A percentile compares a stretch with the other conserved stretches of the same genome.
These are phyloP conservation scores for Anoncus sp. DNA, from an alignment of 2,888 invertebrate species.

Conservation along the genomic window DNA sequence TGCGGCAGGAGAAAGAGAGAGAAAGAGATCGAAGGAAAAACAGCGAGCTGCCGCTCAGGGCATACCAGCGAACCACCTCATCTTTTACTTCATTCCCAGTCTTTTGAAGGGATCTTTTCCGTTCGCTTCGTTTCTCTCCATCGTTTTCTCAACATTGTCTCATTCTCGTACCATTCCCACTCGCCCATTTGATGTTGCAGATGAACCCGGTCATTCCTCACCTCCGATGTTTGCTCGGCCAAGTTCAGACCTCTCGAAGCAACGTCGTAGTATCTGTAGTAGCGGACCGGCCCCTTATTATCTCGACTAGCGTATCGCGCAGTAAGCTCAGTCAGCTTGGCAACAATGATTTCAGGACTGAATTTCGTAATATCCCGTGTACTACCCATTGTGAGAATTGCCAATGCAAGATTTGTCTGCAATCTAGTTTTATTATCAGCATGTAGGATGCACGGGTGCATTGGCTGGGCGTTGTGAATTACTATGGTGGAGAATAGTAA, in stretches of 20 bases:
- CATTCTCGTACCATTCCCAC: not conserved
- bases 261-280: no score
- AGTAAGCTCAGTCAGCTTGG: no score
- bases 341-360: no score
- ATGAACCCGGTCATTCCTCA: constrained; percentile 15
- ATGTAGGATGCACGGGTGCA: no score
- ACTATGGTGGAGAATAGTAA: no score
- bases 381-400: no score
- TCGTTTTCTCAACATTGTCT: not conserved
- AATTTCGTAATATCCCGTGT: no score
- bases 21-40: constrained; percentile 30
- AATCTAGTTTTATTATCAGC: no score
- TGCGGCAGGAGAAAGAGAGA: constrained; percentile 5
- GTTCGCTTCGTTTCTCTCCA: constrained; percentile 10
- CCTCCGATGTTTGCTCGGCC: constrained; percentile 10
- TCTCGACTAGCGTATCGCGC: no score
- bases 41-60: constrained; percentile 33
- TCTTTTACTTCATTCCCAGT: constrained; percentile 27
- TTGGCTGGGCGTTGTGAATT: no score
- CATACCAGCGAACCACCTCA: constrained; percentile 17
- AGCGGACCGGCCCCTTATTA: constrained; percentile 2
- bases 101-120: constrained; percentile 23
- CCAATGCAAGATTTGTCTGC: no score
- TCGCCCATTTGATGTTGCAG: not conserved
- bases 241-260: not conserved